phyloP scores from a whole-genome alignment of 2,888 invertebrate genomes.

The Elysia crispata region DNA sequence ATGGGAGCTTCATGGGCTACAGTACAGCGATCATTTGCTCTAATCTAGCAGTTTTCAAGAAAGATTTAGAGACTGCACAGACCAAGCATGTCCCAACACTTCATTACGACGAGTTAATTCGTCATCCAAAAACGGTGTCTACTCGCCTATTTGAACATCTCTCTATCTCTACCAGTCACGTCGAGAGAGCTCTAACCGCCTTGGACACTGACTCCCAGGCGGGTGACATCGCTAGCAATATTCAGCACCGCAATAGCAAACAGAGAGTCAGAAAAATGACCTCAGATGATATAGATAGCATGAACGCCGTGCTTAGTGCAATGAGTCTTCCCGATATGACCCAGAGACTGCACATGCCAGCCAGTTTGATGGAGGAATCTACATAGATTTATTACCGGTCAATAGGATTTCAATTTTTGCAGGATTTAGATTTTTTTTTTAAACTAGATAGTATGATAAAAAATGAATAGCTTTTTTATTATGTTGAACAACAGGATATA shows the following conservation, averaged over 20 bases:
- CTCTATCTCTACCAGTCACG: not conserved
- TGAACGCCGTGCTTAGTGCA: not conserved
- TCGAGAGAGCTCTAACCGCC: constrained; percentile 18
- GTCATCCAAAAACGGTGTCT: not conserved
- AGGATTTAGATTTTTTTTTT: too few species aligned
- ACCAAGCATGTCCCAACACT: not conserved
- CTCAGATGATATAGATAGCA: not conserved
- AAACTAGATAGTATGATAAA: too few species aligned
- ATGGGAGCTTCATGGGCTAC: not conserved
- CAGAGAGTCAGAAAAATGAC: not conserved
- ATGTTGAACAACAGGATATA: too few species aligned
- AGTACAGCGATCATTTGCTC: not conserved
- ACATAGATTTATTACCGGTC: too few species aligned
- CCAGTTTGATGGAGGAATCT: too few species aligned
- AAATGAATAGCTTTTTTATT: too few species aligned
- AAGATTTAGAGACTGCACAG: not conserved
- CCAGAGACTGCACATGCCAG: too few species aligned
- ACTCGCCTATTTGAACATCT: constrained; percentile 26
- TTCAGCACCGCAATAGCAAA: not conserved
- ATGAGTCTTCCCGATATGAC: constrained; percentile 23
- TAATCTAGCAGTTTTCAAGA: not conserved
- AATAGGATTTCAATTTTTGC: too few species aligned
- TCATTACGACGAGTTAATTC: constrained; percentile 33
- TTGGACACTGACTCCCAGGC: constrained; percentile 30
- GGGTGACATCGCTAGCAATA: constrained; percentile 5